phyloP scores from a whole-genome alignment of 1,140 invertebrate genomes.

The Hyposmocoma kahamanoa region DNA sequence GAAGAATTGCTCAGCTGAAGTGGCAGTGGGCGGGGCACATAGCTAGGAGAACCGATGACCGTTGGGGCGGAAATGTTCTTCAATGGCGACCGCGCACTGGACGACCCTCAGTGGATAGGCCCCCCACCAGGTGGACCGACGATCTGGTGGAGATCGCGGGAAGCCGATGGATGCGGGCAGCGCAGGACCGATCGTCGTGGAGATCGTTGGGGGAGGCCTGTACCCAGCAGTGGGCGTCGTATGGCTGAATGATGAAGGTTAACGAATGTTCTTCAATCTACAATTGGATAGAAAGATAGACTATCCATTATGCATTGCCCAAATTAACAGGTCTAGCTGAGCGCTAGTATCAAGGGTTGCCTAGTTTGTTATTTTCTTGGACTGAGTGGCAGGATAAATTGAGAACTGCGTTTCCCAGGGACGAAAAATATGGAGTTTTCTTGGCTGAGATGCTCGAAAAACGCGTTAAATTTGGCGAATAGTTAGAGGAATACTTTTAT shows the following conservation, averaged over 20 bases:
- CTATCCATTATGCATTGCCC: constrained; percentile 8
- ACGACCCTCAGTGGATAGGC: too few species aligned
- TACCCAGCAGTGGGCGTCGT: neutral
- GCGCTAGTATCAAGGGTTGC: constrained; percentile 18
- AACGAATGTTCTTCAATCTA: neutral
- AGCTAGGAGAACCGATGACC: too few species aligned
- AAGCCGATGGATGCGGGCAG: neutral
- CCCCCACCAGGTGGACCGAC: neutral
- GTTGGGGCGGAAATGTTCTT: too few species aligned
- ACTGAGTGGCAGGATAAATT: constrained; percentile 21
- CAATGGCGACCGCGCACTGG: too few species aligned
- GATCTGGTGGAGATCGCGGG: too few species aligned
- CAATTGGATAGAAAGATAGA: neutral
- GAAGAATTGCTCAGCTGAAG: too few species aligned
- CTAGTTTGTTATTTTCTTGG: constrained; percentile 15
- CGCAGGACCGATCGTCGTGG: neutral
- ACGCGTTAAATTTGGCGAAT: constrained; percentile 7
- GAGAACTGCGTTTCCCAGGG: constrained; percentile 11
- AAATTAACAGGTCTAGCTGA: constrained; percentile 12
- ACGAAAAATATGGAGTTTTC: constrained; percentile 11
- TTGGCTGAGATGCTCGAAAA: constrained; percentile 6
- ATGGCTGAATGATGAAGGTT: neutral
- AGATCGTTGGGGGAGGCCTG: neutral
- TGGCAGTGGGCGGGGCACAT: too few species aligned
- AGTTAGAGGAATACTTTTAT: constrained; percentile 8